phyloP scores from a whole-genome alignment of 37 sponge, comb jelly and placozoan genomes.

The Aplysina aerophoba region DNA sequence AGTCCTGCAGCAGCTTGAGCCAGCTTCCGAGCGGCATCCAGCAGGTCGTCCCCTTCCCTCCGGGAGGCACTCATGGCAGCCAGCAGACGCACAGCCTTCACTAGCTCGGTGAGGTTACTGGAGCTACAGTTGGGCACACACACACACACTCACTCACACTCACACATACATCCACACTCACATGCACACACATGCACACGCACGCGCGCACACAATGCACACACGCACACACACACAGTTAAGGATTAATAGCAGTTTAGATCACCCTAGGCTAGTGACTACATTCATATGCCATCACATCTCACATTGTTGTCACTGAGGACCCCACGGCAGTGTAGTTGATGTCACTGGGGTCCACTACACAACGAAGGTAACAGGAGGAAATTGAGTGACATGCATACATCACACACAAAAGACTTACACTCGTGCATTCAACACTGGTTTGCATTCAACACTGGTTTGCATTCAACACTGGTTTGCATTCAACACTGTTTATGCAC shows the following conservation, averaged over 20 bases:
- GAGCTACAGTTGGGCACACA: constrained; percentile 63
- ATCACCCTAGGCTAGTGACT: no score
- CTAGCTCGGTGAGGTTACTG: constrained; percentile 92
- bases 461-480: no score
- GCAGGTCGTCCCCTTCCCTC: constrained; percentile 75
- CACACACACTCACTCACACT: no score
- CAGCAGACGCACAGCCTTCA: constrained; percentile 87
- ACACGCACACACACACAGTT: no score
- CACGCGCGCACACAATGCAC: no score
- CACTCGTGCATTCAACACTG: background rate
- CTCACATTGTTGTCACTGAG: constrained; percentile 90
- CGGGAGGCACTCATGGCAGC: constrained; percentile 74
- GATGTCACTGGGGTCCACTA: constrained; percentile 82
- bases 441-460: no score
- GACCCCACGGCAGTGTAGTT: constrained; percentile 95
- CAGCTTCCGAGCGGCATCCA: constrained; percentile 88
- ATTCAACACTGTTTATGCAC: background rate
- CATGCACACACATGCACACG: background rate
- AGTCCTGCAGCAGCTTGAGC: constrained; percentile 94
- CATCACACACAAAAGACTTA: no score
- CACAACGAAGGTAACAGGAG: background rate
- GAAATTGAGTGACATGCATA: no score
- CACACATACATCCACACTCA: background rate
- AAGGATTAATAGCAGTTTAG: no score
- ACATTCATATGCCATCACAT: background rate